phyloP scores from a whole-genome alignment of 2,888 invertebrate species.

The Chrysodeixis includens region DNA sequence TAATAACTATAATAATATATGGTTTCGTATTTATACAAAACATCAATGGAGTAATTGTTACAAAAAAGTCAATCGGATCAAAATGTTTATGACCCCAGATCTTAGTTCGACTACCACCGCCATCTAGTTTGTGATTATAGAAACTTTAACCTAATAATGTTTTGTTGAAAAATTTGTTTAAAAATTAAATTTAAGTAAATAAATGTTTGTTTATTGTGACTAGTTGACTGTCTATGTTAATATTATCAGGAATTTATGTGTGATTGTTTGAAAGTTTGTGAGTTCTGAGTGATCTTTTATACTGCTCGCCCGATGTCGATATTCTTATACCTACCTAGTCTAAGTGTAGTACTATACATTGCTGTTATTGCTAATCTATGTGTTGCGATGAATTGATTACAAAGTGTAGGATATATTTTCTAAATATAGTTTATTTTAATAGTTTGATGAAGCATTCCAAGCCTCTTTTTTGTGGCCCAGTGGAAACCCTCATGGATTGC shows the following conservation, averaged over 20 bases:
- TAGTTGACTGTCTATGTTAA: neutral
- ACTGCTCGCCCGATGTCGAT: neutral
- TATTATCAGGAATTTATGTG: neutral
- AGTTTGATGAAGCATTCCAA: no score
- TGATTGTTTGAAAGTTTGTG: neutral
- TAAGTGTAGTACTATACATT: no score
- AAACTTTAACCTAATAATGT: slow-evolving; percentile 21
- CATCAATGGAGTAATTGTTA: slow-evolving; percentile 12
- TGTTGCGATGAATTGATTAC: no score
- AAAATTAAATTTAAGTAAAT: neutral
- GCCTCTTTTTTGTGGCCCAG: no score
- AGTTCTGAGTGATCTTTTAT: neutral
- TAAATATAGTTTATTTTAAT: no score
- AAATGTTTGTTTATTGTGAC: neutral
- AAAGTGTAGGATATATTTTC: no score
- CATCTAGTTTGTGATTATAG: slow-evolving; percentile 62
- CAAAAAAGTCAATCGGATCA: slow-evolving; percentile 24
- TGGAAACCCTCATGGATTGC: no score
- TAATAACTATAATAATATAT: slow-evolving; percentile 26
- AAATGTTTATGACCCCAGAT: neutral
- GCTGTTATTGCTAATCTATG: no score
- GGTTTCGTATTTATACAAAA: slow-evolving; percentile 12
- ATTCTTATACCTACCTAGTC: no score
- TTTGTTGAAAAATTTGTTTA: neutral
- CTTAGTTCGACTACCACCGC: slow-evolving; percentile 51